Conservation (phyloP, 2,113 vertebrate species). For the Steatornis caripensis region DNA sequence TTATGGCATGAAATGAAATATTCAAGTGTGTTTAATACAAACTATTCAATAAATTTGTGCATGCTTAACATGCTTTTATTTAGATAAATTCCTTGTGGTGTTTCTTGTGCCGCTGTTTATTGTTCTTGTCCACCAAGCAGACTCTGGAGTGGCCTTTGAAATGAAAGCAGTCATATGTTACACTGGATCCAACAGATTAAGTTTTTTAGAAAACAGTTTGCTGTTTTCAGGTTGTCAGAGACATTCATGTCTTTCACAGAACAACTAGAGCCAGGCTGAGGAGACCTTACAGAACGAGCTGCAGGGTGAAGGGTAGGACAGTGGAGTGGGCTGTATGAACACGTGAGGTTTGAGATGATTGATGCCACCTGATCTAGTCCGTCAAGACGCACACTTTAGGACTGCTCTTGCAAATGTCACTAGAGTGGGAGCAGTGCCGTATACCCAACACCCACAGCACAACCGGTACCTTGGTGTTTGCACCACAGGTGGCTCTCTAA, state of each 20-base stretch:
- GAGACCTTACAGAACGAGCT: background rate
- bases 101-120: fast-evolving
- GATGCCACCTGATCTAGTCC: background rate
- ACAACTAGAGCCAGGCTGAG: background rate
- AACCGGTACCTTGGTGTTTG: background rate
- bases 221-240: background rate
- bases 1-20: background rate
- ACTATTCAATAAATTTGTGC: background rate
- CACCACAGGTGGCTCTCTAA: background rate
- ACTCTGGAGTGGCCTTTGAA: background rate
- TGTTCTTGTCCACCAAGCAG: background rate
- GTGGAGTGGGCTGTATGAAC: background rate
- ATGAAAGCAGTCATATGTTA: background rate
- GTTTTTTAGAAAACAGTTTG: background rate
- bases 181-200: fast-evolving
- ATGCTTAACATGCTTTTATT: background rate
- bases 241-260: background rate
- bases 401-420: background rate
- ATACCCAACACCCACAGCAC: background rate
- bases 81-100: background rate
- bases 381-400: background rate
- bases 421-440: background rate
- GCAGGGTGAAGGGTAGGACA: background rate
- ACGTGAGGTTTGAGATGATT: background rate
- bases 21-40: background rate